These are phyloP conservation scores for Spialia ferax DNA, from an alignment of 2,888 invertebrate genomes.

Conservation along the genomic window DNA sequence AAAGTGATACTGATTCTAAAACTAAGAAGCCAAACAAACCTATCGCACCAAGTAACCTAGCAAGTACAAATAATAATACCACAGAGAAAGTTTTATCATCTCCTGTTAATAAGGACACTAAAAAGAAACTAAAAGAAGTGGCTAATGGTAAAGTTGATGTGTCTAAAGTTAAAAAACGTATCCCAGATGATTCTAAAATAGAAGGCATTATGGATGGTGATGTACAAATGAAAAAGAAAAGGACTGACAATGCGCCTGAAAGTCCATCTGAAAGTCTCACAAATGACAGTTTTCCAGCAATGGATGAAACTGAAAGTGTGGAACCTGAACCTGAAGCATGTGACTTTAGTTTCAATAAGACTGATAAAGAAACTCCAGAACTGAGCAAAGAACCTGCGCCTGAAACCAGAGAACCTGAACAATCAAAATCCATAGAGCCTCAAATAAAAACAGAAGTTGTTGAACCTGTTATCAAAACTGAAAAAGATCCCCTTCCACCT, in stretches of 20 bases:
- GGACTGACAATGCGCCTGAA: constrained; percentile 85
- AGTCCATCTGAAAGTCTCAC: constrained; percentile 95
- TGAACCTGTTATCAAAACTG: constrained; percentile 69
- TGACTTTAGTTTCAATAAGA: constrained; percentile 81
- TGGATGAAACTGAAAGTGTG: constrained; percentile 89
- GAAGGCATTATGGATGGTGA: constrained; percentile 88
- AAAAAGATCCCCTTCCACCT: constrained; percentile 72
- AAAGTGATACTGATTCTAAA: constrained; percentile 81
- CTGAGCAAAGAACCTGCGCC: constrained; percentile 70
- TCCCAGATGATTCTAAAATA: constrained; percentile 83
- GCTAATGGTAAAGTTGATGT: constrained; percentile 82
- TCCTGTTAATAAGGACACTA: constrained; percentile 73
- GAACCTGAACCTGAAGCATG: constrained; percentile 80
- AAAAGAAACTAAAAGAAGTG: constrained; percentile 77
- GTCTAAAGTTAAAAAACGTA: constrained; percentile 87
- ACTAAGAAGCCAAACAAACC: constrained; percentile 70
- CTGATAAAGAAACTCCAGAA: constrained; percentile 74
- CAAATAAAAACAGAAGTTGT: constrained; percentile 67
- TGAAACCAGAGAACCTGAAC: constrained; percentile 66
- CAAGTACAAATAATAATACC: constrained; percentile 72
- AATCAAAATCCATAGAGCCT: constrained; percentile 63
- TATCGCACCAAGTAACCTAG: constrained; percentile 58
- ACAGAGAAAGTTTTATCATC: constrained; percentile 73
- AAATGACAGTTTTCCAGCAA: constrained; percentile 94
- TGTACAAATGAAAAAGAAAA: constrained; percentile 87